Base-by-base conservation (phyloP, 2,113 vertebrate genomes). In the Manacus vitellinus region DNA sequence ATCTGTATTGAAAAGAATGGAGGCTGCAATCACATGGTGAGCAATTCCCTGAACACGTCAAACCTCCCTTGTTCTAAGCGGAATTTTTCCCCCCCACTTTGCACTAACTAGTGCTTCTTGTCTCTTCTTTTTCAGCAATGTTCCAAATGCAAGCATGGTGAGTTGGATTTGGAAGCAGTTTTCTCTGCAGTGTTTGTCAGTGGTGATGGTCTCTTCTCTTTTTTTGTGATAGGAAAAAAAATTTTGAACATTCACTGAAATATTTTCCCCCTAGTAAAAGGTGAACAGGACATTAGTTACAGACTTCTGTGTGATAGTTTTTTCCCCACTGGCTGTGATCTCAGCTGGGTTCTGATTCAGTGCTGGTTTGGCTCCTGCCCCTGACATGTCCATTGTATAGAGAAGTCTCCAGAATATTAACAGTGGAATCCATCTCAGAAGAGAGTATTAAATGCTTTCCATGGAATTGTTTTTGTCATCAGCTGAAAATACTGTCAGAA, bases 1-100 rank as follows among this genome's bases (percentile, higher is more conserved):
- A 99, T 99, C 98, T 99, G 99, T 98, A 99, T 99, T 98, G 99
- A 99, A 98, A 99, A 99, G 98, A 99, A 99, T 5, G 99, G 99
- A 98, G 99, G 99, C 95, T 99, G 99, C 97, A 99, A 99, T 98
- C 99, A 99, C 98, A 99, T 99, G 99, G 99, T 99, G 97, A 99
- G 99, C 98, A 95, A 88, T 92, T 79, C 73, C 80, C 72, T 56
- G 33, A 83, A 61, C 54, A 56, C 1, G 6, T 65, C 86, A 75
- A 59, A 95, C 85, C 86, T 61, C 93, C 79, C 75, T 91, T 87
- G 74, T 80, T 82, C 61, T 52, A 65, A 92, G 87, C 41, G 52
- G 76, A 79, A 9, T 30, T 83, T 86, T 88, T 92, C 39, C 85
- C 8, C 8, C 62, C 70, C 63, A 10, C 82, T 35, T 94, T 80